These are phyloP conservation scores for Danio choprae DNA, from an alignment of 2,797 vertebrate genomes.

Conservation along the genomic window DNA sequence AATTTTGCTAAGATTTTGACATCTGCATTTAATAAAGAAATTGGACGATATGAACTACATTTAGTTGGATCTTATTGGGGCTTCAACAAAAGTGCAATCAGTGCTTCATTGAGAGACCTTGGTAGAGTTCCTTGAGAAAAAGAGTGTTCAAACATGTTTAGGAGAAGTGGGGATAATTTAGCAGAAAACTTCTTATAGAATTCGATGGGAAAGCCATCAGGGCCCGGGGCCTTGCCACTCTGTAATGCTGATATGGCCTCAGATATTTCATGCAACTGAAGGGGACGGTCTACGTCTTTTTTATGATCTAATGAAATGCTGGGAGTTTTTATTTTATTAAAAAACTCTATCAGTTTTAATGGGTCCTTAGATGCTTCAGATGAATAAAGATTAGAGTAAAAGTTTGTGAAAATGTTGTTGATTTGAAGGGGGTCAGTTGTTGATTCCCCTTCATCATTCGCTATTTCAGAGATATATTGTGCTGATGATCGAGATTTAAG, in stretches of 20 bases:
- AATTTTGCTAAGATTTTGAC: constrained; percentile 11
- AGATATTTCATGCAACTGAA: too few relatives aligned
- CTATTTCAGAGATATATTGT: constrained; percentile 2
- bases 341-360: not conserved
- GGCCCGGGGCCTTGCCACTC: constrained; percentile 13
- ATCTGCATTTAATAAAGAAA: constrained; percentile 17
- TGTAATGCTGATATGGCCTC: not conserved
- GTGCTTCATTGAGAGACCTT: constrained; percentile 13
- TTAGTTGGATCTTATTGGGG: constrained; percentile 23
- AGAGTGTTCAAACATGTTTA: constrained; percentile 33
- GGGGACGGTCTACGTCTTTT: not conserved
- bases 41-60: constrained; percentile 14
- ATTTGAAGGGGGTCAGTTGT: not conserved
- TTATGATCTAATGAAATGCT: not conserved
- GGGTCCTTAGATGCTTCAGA: not conserved
- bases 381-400: constrained; percentile 2
- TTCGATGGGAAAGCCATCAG: constrained; percentile 7
- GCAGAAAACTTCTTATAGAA: constrained; percentile 27
- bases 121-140: not conserved
- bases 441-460: not conserved
- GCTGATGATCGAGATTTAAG: not conserved
- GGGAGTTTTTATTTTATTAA: not conserved
- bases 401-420: not conserved
- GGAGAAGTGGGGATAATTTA: constrained; percentile 3
- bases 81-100: constrained; percentile 25